Evolutionary conservation across 2,797 vertebrate genomes (phyloP).

Genomic region (Lacerta agilis): DNA sequence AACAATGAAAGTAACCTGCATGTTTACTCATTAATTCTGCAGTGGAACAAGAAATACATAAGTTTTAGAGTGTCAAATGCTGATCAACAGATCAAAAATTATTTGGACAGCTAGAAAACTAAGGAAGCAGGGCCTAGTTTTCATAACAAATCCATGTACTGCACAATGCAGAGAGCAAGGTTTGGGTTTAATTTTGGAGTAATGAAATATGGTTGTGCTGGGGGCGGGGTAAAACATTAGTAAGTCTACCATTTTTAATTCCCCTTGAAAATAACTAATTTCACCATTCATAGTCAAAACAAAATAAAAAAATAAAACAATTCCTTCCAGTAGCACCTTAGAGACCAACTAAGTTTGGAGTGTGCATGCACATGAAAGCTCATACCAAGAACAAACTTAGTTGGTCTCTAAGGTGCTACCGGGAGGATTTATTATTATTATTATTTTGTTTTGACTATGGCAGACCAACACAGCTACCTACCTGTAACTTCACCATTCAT

Average conservation of each 20-base stretch:
- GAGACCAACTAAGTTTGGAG: too few species aligned
- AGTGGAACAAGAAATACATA: not conserved
- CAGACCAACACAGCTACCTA: too few species aligned
- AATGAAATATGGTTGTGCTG: not conserved
- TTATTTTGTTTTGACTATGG: too few species aligned
- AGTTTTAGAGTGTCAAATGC: not conserved
- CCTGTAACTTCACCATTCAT: not conserved
- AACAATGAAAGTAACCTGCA: constrained; percentile 1
- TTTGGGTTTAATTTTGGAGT: not conserved
- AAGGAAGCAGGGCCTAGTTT: not conserved
- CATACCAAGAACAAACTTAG: too few species aligned
- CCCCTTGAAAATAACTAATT: not conserved
- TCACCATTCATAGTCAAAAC: not conserved
- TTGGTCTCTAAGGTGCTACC: too few species aligned
- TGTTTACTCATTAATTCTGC: constrained; percentile 42
- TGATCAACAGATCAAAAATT: not conserved
- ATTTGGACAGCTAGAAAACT: not conserved
- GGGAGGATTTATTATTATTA: too few species aligned
- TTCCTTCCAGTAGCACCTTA: too few species aligned
- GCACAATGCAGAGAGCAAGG: not conserved
- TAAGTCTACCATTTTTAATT: not conserved
- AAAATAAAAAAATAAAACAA: too few species aligned
- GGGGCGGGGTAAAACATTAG: not conserved
- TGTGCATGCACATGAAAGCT: too few species aligned
- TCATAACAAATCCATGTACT: not conserved